Conservation (phyloP, 2,888 invertebrate species). For the Cheilosia urbana region DNA sequence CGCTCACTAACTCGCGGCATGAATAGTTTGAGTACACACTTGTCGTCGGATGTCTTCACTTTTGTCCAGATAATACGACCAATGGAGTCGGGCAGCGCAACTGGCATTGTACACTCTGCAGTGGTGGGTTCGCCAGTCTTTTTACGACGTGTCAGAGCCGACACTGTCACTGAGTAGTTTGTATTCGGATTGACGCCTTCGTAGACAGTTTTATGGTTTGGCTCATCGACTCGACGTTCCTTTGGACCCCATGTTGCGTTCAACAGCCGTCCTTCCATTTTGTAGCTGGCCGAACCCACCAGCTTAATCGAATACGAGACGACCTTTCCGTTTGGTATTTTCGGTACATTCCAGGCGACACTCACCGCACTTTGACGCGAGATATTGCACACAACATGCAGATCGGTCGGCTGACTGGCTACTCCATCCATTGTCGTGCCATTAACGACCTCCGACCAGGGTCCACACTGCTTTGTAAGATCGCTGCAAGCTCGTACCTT, state of each 20-base stretch:
- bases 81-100: slow-evolving; percentile 88
- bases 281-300: slow-evolving; percentile 85
- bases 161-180: slow-evolving; percentile 91
- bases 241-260: slow-evolving; percentile 87
- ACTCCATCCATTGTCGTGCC: slow-evolving; percentile 93
- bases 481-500: slow-evolving; percentile 92
- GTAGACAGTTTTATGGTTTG: slow-evolving; percentile 84
- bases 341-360: slow-evolving; percentile 90
- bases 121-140: slow-evolving; percentile 88
- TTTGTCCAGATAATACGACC: slow-evolving; percentile 86
- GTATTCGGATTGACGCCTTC: slow-evolving; percentile 92
- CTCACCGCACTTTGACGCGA: slow-evolving; percentile 86
- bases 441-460: slow-evolving; percentile 90
- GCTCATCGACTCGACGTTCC: slow-evolving; percentile 85
- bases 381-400: slow-evolving; percentile 87
- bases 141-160: slow-evolving; percentile 90
- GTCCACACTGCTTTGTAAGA: slow-evolving; percentile 89
- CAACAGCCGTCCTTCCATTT: slow-evolving; percentile 84
- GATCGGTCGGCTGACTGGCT: slow-evolving; percentile 89
- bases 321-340: slow-evolving; percentile 91
- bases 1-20: slow-evolving; percentile 92
- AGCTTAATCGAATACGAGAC: slow-evolving; percentile 89
- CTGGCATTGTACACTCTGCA: slow-evolving; percentile 88
- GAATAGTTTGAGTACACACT: slow-evolving; percentile 90
- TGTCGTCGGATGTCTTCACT: slow-evolving; percentile 86